Percentiles rank a stretch among this genome's conserved stretches.
phyloP scores from a whole-genome alignment of 2,797 vertebrate species.

The Labeo calbasu region DNA sequence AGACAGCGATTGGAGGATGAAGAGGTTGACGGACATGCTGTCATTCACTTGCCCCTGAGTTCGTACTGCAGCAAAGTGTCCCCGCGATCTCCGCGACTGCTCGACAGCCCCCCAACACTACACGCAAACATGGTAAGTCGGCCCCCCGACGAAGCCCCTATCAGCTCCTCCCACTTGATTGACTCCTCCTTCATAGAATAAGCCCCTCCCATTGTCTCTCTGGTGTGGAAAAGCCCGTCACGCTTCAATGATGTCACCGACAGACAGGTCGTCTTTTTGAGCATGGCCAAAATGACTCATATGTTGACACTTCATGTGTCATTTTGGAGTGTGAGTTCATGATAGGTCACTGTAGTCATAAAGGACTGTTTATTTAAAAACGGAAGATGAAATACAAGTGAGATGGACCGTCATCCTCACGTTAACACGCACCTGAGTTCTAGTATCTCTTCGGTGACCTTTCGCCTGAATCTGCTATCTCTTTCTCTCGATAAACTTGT shows the following conservation, averaged over 20 bases:
- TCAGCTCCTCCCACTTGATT: slow-evolving; percentile 24
- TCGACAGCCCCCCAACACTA: slow-evolving; percentile 91
- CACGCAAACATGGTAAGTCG: slow-evolving; percentile 82
- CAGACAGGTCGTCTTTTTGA: slow-evolving; percentile 17
- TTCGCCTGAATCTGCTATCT: slow-evolving; percentile 53
- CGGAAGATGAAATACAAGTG: background rate
- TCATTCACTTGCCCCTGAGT: slow-evolving; percentile 98
- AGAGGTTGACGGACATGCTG: slow-evolving; percentile 92
- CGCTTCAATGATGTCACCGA: slow-evolving; percentile 34
- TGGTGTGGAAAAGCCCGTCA: slow-evolving; percentile 34
- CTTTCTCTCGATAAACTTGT: slow-evolving; percentile 45
- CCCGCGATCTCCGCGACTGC: slow-evolving; percentile 89
- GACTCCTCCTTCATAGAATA: background rate
- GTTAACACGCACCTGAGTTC: slow-evolving; percentile 61
- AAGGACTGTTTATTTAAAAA: background rate
- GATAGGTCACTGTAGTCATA: slow-evolving; percentile 31
- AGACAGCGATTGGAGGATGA: slow-evolving; percentile 99
- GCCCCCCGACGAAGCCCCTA: background rate
- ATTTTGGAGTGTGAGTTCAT: slow-evolving; percentile 30
- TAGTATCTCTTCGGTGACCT: slow-evolving; percentile 43
- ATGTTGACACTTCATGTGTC: slow-evolving; percentile 40
- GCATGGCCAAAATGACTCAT: slow-evolving; percentile 46
- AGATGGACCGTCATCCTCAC: slow-evolving; percentile 41
- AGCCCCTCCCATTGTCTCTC: slow-evolving; percentile 5
- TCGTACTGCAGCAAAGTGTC: slow-evolving; percentile 96